Base-by-base conservation (phyloP, 2,888 invertebrate species). In the Lasioglossum morio region DNA sequence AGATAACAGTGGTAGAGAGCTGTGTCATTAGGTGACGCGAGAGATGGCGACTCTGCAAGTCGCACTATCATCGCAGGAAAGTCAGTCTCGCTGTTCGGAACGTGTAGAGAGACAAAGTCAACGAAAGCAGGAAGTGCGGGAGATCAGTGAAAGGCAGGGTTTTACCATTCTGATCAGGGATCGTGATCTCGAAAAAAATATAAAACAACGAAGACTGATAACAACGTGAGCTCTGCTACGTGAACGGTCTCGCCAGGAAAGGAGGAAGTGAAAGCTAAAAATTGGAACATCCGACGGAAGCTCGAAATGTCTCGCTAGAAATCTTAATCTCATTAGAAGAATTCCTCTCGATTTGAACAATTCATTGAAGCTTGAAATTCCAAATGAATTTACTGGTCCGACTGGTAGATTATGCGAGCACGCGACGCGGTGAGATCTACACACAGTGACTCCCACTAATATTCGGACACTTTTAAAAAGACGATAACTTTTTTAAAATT, bases 251-350 rank as follows among this genome's bases (percentile, higher is more conserved):
- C 43, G 40, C 40, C 40, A 77, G 27, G 88, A 87, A 86, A 89
- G 84, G 82, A 89, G 89, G 87, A 87, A 89, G 84, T 84, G 82
- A 82, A 82, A 82, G 82, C 53, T 4, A 27, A 23, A n/a, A 19
- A 63, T 72, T 14, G 43, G 4, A 43, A 43, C 14, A 43, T 46
- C 4, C 4, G 1, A 16, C 16, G 46, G 46, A 43, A 14, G 14
- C 43, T 43, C 43, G 43, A 46, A 46, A 16, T 4, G 0, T 46
- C 16, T 40, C 12, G 12, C 40, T 12, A n/a, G n/a, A n/a, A n/a
- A n/a, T n/a, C n/a, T n/a, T n/a, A n/a, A n/a, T n/a, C n/a, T n/a
- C n/a, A n/a, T n/a, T 40, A 40, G 0, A 40, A 40, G 40, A 40
- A 40, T 40, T 40, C 10, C 40, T 10, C 40, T 10, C 1, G 10